A percentile compares a stretch with the other conserved stretches of the same genome.
phyloP scores from a whole-genome alignment of 1,140 invertebrate species.

The Ceratina japonica region DNA sequence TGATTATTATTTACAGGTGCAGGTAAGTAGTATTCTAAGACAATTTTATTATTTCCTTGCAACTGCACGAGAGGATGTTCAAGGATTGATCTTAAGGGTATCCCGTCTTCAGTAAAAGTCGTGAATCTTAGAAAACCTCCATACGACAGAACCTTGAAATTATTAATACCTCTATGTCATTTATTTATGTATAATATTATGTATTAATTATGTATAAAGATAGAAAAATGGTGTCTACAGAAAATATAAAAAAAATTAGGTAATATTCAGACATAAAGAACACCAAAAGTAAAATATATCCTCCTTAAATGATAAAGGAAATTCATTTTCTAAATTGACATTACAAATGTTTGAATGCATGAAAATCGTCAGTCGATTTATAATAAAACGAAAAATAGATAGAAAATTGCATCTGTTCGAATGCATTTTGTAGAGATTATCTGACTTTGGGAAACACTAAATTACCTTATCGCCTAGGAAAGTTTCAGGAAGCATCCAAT shows the following conservation, averaged over 20 bases:
- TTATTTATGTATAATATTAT: background rate
- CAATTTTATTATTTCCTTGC: conserved; percentile 88
- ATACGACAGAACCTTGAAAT: conserved; percentile 89
- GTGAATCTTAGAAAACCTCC: conserved; percentile 93
- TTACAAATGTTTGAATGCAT: background rate
- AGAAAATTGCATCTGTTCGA: too few relatives aligned
- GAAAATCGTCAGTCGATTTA: background rate
- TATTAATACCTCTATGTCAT: background rate
- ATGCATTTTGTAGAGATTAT: too few relatives aligned
- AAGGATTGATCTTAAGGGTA: conserved; percentile 81
- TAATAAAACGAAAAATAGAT: background rate
- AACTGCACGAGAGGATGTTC: conserved; percentile 91
- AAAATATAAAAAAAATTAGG: too few relatives aligned
- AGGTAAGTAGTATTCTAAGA: conserved; percentile 87
- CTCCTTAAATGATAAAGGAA: background rate
- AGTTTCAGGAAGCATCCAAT: conserved; percentile 90
- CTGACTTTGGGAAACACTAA: background rate
- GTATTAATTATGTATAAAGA: too few relatives aligned
- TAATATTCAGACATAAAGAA: too few relatives aligned
- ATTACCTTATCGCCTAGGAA: conserved; percentile 92
- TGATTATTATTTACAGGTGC: conserved; percentile 74
- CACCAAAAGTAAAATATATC: too few relatives aligned
- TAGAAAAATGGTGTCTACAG: too few relatives aligned
- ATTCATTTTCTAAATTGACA: background rate
- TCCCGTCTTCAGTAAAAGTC: conserved; percentile 84